Evolutionary conservation across 2,888 invertebrate species (phyloP).

Genomic region (Diplolepis rosae): DNA sequence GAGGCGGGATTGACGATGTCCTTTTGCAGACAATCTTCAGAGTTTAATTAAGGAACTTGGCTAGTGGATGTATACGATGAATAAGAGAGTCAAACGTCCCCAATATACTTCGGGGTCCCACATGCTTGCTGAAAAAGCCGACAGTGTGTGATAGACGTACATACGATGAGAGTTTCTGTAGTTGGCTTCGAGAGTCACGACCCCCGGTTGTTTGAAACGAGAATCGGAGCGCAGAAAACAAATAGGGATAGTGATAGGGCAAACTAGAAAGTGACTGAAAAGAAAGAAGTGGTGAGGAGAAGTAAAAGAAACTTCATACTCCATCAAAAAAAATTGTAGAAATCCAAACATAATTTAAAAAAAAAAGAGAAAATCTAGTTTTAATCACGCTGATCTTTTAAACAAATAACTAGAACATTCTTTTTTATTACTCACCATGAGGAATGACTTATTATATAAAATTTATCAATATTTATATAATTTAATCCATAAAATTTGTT

Average conservation of each 20-base stretch:
- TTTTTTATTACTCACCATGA: too few relatives aligned
- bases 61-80: slow-evolving; percentile 70
- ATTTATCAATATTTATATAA: too few relatives aligned
- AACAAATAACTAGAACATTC: too few relatives aligned
- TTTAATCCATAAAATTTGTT: too few relatives aligned
- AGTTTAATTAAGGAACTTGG: slow-evolving; percentile 73
- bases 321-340: too few relatives aligned
- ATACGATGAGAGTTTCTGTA: slow-evolving; percentile 44
- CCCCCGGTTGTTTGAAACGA: slow-evolving; percentile 49
- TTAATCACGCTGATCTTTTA: too few relatives aligned
- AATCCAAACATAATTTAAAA: too few relatives aligned
- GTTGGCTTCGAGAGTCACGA: slow-evolving; percentile 59
- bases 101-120: slow-evolving; percentile 40
- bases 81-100: slow-evolving; percentile 68
- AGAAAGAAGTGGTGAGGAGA: neutral
- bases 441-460: too few relatives aligned
- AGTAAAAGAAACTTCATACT: too few relatives aligned
- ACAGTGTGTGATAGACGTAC: slow-evolving; percentile 34
- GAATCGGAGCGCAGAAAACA: slow-evolving; percentile 57
- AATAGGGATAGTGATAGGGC: slow-evolving; percentile 49
- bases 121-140: slow-evolving; percentile 18
- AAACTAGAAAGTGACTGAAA: slow-evolving; percentile 34
- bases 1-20: slow-evolving; percentile 61
- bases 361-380: too few relatives aligned
- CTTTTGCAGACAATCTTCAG: slow-evolving; percentile 72